Evolutionary conservation across 2,797 vertebrate genomes (phyloP), one percentile per base, ranked within the genome.

Genomic region (Meda fulgida): DNA sequence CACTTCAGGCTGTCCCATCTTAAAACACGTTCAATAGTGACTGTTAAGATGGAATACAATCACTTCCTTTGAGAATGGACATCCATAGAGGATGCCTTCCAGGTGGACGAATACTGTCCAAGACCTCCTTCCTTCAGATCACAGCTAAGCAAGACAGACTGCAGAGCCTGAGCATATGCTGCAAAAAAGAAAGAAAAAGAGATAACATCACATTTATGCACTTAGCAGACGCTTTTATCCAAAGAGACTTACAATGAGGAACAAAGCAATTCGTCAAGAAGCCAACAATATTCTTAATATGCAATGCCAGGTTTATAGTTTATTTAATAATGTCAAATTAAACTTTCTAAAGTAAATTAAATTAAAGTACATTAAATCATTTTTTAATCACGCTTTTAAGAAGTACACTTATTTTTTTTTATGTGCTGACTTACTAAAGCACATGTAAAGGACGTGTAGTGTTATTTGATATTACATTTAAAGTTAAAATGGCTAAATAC

Each of bases 111-210:
- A 21, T 84, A 73, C 29, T 86, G 90, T 11, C 81, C 18, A 0
- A 70, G 55, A 40, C 78, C 91, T 23, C 91, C 81, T 63, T 88
- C 93, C 1, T 89, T 81, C 9, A 92, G 88, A 69, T 94, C 92
- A 73, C 95, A 93, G 91, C 95, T 97, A 5, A 86, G 85, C 93
- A 97, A 40, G 2, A 96, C 86, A 0, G 97, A 97, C 46, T 92
- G 94, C 21, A 99, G 89, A 0, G 93, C 96, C 38, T 92, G 95
- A 84, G 91, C 91, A 81, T 98, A 98, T 0, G 92, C 98, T 99
- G 94, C 0, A 69, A 19, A 69, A 40, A 53, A 36, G n/a, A 7
- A 71, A 3, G 29, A 36, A 4, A 71, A 55, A n/a, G 9, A 58
- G 9, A 60, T 58, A 6, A 58, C 3, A 58, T 29, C 7, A 29